Evolutionary conservation across 2,797 vertebrate genomes (phyloP).

Genomic region (Pachyuromys duprasi): DNA sequence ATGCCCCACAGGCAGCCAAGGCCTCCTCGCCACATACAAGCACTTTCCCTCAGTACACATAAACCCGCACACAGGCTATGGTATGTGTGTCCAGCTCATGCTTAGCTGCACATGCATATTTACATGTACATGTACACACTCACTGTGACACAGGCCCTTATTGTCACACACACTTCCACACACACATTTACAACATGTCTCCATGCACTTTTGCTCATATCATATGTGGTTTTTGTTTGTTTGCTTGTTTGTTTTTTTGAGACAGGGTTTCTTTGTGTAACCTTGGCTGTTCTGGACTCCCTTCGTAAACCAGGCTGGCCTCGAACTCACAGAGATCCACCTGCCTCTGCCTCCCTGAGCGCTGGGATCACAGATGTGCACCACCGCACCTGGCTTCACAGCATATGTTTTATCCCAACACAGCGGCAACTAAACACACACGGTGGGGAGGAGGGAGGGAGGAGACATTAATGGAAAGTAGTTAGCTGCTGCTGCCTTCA

Average conservation of each 20-base stretch:
- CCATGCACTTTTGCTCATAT: neutral
- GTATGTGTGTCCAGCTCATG: neutral
- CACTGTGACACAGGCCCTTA: neutral
- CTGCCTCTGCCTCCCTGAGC: too few relatives aligned
- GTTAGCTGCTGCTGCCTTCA: neutral
- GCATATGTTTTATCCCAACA: neutral
- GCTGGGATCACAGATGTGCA: too few relatives aligned
- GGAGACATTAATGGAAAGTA: neutral
- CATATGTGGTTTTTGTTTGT: neutral
- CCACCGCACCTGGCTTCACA: too few relatives aligned
- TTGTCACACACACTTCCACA: neutral
- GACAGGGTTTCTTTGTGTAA: too few relatives aligned
- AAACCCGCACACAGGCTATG: rapidly evolving
- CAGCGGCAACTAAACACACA: neutral
- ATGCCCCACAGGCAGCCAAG: rapidly evolving
- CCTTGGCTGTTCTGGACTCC: too few relatives aligned
- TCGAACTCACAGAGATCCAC: too few relatives aligned
- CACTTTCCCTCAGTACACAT: neutral
- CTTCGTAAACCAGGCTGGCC: too few relatives aligned
- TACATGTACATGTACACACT: neutral
- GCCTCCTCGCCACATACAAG: neutral
- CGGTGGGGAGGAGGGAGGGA: rapidly evolving
- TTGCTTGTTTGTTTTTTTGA: too few relatives aligned
- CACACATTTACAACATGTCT: neutral
- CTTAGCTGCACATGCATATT: neutral